Evolutionary conservation across 2,113 vertebrate genomes (phyloP).

Genomic region (Carollia perspicillata): DNA sequence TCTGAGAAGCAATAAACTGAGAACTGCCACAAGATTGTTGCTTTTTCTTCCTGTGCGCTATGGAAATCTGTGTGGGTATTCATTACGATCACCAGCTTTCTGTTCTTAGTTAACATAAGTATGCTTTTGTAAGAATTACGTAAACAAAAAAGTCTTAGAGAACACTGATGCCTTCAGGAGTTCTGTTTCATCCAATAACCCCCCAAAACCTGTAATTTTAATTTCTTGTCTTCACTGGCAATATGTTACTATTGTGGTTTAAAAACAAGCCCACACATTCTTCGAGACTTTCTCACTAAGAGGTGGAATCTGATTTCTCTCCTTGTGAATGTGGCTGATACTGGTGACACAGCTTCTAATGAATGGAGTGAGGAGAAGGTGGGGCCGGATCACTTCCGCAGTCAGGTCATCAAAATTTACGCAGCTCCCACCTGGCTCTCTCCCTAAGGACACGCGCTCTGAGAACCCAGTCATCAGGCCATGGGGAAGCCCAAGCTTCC

Average conservation of each 20-base stretch:
- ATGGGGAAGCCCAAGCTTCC: not conserved
- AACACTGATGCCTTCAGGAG: not conserved
- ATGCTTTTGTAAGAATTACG: not conserved
- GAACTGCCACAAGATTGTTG: not conserved
- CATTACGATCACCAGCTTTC: not conserved
- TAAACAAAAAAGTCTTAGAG: not conserved
- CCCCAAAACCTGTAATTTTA: not conserved
- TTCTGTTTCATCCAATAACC: not conserved
- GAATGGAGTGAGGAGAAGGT: not conserved
- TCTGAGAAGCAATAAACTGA: not conserved
- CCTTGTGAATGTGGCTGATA: not conserved
- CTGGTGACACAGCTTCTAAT: not conserved
- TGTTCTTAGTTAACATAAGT: not conserved
- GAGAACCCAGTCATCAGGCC: not conserved
- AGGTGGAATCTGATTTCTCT: not conserved
- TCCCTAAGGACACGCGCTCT: not conserved
- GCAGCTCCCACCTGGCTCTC: not conserved
- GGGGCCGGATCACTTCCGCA: not conserved
- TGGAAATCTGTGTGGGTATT: not conserved
- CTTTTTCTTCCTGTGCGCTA: not conserved
- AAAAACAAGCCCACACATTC: not conserved
- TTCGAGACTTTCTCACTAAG: not conserved
- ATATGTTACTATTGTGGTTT: not conserved
- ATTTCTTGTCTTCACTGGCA: not conserved
- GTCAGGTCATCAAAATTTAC: not conserved